Conservation (phyloP, 1,140 invertebrate genomes). For the Musca vetustissima region DNA sequence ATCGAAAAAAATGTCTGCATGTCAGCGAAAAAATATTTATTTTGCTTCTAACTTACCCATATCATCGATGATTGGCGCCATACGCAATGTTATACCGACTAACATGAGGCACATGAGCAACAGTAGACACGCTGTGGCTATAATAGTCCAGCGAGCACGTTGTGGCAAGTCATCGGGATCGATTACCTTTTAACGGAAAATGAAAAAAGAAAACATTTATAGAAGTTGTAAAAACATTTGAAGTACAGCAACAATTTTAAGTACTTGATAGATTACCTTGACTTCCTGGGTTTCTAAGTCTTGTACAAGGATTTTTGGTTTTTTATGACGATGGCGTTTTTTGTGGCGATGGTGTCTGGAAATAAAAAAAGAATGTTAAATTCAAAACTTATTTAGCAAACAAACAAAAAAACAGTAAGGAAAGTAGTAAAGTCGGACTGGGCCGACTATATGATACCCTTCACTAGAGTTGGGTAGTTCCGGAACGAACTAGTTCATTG, state of each 20-base stretch:
- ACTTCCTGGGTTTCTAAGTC: conserved; percentile 53
- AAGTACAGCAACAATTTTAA: too few relatives aligned
- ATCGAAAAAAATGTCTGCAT: background rate
- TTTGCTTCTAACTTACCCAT: conserved; percentile 82
- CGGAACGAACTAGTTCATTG: too few relatives aligned
- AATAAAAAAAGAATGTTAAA: background rate
- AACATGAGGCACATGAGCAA: conserved; percentile 83
- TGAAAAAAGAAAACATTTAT: background rate
- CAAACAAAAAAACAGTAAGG: too few relatives aligned
- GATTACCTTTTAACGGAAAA: conserved; percentile 55
- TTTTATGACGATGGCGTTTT: conserved; percentile 55
- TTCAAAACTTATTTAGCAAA: too few relatives aligned
- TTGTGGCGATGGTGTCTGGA: conserved; percentile 47
- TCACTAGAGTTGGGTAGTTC: too few relatives aligned
- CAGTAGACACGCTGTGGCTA: conserved; percentile 81
- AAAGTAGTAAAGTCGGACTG: too few relatives aligned
- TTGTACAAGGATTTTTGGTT: conserved; percentile 54
- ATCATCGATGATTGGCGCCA: conserved; percentile 90
- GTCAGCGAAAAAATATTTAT: background rate
- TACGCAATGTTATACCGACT: conserved; percentile 83
- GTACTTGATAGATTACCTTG: conserved; percentile 37
- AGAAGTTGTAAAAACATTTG: too few relatives aligned
- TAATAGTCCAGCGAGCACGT: conserved; percentile 83
- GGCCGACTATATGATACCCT: too few relatives aligned
- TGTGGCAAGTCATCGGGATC: conserved; percentile 78